A percentile compares a stretch with the other conserved stretches of the same genome.
phyloP scores from a whole-genome alignment of 2,113 vertebrate species.

The Leptobrachium ailaonicum region DNA sequence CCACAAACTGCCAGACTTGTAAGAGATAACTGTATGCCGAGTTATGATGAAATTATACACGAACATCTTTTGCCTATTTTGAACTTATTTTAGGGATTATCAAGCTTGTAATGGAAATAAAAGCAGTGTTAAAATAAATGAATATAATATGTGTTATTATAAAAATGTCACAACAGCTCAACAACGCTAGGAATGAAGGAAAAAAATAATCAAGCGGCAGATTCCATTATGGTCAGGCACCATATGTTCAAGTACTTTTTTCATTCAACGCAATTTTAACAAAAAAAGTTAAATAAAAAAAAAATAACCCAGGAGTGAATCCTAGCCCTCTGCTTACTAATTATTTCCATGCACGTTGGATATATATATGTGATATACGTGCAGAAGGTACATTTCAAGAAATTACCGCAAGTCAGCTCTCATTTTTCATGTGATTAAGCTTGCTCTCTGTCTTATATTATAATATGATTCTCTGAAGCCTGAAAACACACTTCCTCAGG shows the following conservation, averaged over 20 bases:
- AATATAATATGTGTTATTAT: neutral
- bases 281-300: neutral
- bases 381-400: constrained; percentile 38
- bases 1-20: too few species aligned
- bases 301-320: constrained; percentile 3
- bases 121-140: neutral
- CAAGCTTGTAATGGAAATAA: too few species aligned
- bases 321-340: neutral
- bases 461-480: constrained; percentile 14
- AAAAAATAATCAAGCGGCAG: neutral
- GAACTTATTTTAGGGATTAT: too few species aligned
- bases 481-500: constrained; percentile 28
- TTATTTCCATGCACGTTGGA: constrained; percentile 22
- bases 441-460: constrained; percentile 17
- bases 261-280: neutral
- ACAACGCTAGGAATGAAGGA: neutral
- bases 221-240: neutral
- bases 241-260: constrained; percentile 3
- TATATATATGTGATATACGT: constrained; percentile 13
- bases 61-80: too few species aligned
- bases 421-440: constrained; percentile 42
- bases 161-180: neutral
- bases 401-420: constrained; percentile 33
- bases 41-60: too few species aligned
- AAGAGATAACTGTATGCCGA: too few species aligned